Evolutionary conservation across 2,113 vertebrate genomes (phyloP).

Genomic region (Numida meleagris): DNA sequence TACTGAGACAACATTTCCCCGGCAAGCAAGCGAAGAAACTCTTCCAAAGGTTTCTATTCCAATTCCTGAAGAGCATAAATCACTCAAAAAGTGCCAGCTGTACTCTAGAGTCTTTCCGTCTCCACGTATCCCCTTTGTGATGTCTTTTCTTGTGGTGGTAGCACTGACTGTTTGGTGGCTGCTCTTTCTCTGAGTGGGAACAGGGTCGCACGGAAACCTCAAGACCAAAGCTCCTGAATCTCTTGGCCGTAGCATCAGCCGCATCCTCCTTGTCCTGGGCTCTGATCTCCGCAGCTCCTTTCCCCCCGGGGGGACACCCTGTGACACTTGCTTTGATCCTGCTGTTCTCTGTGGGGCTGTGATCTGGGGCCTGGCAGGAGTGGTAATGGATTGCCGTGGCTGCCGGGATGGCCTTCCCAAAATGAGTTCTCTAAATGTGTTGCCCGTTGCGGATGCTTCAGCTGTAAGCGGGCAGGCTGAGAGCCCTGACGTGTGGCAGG

Average conservation of each 20-base stretch:
- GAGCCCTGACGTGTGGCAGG: background rate
- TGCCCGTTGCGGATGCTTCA: background rate
- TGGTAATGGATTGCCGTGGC: constrained; percentile 59
- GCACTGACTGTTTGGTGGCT: constrained; percentile 90
- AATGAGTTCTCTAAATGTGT: background rate
- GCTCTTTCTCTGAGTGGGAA: constrained; percentile 83
- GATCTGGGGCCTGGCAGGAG: constrained; percentile 40
- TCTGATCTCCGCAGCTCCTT: constrained; percentile 22
- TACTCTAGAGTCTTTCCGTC: constrained; percentile 80
- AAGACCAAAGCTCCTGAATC: constrained; percentile 73
- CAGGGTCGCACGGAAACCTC: constrained; percentile 68
- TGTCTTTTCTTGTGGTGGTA: constrained; percentile 87
- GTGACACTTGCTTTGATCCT: background rate
- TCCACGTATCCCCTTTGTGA: constrained; percentile 83
- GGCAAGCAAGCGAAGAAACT: constrained; percentile 73
- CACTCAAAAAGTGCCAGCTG: constrained; percentile 78
- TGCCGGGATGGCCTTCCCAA: background rate
- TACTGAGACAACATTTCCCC: constrained; percentile 77
- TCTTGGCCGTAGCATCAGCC: constrained; percentile 55
- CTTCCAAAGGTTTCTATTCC: constrained; percentile 85
- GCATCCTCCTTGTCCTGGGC: constrained; percentile 40
- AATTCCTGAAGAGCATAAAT: constrained; percentile 84
- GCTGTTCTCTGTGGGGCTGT: background rate
- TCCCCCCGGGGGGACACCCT: background rate
- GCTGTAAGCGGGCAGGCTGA: background rate